Percentiles rank a stretch among this genome's conserved stretches.
Evolutionary conservation across 1,140 invertebrate species (phyloP).

Genomic region (Amyelois transitella): DNA sequence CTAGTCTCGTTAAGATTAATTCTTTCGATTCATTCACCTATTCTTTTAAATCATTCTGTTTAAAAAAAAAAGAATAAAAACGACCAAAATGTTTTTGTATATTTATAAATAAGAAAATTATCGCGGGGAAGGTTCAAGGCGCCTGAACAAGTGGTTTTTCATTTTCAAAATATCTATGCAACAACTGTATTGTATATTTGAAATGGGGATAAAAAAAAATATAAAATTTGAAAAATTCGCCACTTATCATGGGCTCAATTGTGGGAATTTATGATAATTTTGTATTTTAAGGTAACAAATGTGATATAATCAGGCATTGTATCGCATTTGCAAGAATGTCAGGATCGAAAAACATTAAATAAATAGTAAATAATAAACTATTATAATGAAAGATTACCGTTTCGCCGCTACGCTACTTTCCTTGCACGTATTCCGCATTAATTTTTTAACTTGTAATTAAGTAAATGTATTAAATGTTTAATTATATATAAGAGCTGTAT

Average conservation of each 20-base stretch:
- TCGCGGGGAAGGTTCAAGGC: not conserved
- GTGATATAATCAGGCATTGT: slow-evolving; percentile 16
- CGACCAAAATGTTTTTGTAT: slow-evolving; percentile 33
- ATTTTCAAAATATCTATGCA: not conserved
- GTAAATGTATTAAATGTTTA: slow-evolving; percentile 44
- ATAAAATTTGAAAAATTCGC: slow-evolving; percentile 35
- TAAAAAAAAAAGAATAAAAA: slow-evolving; percentile 19
- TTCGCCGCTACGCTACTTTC: not conserved
- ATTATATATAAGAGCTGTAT: slow-evolving; percentile 37
- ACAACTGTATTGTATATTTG: not conserved
- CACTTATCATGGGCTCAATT: slow-evolving; percentile 49
- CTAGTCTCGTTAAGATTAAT: slow-evolving; percentile 22
- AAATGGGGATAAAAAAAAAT: slow-evolving; percentile 16
- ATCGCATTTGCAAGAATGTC: slow-evolving; percentile 11
- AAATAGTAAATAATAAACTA: not conserved
- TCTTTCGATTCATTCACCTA: slow-evolving; percentile 16
- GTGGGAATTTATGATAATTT: slow-evolving; percentile 34
- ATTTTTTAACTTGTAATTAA: slow-evolving; percentile 36
- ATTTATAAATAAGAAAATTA: slow-evolving; percentile 29
- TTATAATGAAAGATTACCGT: not conserved
- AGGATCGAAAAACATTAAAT: slow-evolving; percentile 22
- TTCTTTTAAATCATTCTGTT: slow-evolving; percentile 16
- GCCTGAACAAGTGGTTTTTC: slow-evolving; percentile 8
- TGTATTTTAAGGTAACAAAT: slow-evolving; percentile 32
- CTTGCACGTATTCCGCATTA: slow-evolving; percentile 36